Base-by-base conservation (phyloP, 2,888 invertebrate species). In the Noctua comes region DNA sequence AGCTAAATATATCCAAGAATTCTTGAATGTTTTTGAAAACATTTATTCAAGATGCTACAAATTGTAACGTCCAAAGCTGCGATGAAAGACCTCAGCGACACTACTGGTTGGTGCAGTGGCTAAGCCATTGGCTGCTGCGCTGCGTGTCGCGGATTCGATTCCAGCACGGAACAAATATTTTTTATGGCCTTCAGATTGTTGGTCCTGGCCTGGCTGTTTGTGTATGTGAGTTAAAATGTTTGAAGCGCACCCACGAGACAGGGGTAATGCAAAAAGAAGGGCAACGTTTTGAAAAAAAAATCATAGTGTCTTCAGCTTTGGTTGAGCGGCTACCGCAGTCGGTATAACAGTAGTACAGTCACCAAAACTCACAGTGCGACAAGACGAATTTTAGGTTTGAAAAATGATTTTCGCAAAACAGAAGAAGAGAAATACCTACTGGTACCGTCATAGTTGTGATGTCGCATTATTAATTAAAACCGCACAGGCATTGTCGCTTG, bases 221-320 rank as follows among this genome's bases (percentile, higher is more conserved):
- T 43, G 43, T 43, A 1, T 43, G 10, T 43, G 43, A 43, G 43
- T 43, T 43, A 1, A 10, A 7, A 43, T 43, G 43, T 43, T 40
- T 40, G 40, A 40, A 40, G 6, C 40, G 43, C 43, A 43, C 10
- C 43, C 43, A 10, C 1, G 43, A 10, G 43, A 10, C 43, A 43
- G 43, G 1, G 4, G 10, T 5, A 43, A 43, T 43, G 0, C 10
- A 1, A 5, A 1, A 10, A 1, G 10, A 10, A 1, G 43, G 13
- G 43, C 11, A 43, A 11, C 8, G 10, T 11, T 43, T 43, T 43
- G 11, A 43, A 43, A 43, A 1, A 11, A 43, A 43, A 43, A 43
- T 1, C 10, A 43, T 10, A 10, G 31, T 31, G 8, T 13, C 24
- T 51, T 21, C 51, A 21, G 8, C 51, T 51, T 24, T 51, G 21